phyloP scores from a whole-genome alignment of 2,113 vertebrate species.

The Callopanchax toddi region DNA sequence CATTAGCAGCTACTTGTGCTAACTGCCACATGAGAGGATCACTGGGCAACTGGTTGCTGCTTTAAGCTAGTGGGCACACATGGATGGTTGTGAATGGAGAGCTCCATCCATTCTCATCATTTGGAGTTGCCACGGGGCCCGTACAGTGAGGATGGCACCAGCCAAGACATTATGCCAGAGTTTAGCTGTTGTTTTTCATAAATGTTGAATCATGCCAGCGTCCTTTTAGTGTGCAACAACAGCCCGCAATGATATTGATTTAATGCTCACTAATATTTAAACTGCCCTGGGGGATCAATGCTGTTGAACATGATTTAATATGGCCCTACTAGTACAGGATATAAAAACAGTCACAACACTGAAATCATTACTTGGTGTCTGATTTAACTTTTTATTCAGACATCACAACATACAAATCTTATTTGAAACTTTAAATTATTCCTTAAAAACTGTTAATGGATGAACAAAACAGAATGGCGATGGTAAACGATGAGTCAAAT shows the following conservation, averaged over 20 bases:
- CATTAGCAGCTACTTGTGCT: slow-evolving; percentile 38
- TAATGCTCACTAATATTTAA: slow-evolving; percentile 80
- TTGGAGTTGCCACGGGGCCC: slow-evolving; percentile 70
- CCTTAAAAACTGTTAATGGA: too few species aligned
- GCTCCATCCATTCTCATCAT: slow-evolving; percentile 70
- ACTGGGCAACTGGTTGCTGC: slow-evolving; percentile 61
- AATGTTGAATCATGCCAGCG: slow-evolving; percentile 79
- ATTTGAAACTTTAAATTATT: slow-evolving; percentile 9
- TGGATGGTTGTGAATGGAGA: slow-evolving; percentile 64
- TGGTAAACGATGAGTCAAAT: background rate
- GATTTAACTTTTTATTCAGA: slow-evolving; percentile 40
- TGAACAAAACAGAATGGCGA: background rate
- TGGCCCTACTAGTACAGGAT: slow-evolving; percentile 51
- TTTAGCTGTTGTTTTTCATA: slow-evolving; percentile 80
- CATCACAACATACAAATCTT: slow-evolving; percentile 16
- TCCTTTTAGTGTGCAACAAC: slow-evolving; percentile 75
- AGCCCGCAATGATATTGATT: slow-evolving; percentile 77
- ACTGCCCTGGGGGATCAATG: slow-evolving; percentile 73
- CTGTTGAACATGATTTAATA: slow-evolving; percentile 72
- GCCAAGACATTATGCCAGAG: slow-evolving; percentile 77
- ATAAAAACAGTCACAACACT: slow-evolving; percentile 56
- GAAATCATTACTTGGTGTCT: slow-evolving; percentile 58
- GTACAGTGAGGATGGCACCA: slow-evolving; percentile 66
- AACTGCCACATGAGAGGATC: slow-evolving; percentile 59
- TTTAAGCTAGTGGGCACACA: slow-evolving; percentile 69